Evolutionary conservation across 2,113 vertebrate species (phyloP).

Genomic region (Elaphurus davidianus): DNA sequence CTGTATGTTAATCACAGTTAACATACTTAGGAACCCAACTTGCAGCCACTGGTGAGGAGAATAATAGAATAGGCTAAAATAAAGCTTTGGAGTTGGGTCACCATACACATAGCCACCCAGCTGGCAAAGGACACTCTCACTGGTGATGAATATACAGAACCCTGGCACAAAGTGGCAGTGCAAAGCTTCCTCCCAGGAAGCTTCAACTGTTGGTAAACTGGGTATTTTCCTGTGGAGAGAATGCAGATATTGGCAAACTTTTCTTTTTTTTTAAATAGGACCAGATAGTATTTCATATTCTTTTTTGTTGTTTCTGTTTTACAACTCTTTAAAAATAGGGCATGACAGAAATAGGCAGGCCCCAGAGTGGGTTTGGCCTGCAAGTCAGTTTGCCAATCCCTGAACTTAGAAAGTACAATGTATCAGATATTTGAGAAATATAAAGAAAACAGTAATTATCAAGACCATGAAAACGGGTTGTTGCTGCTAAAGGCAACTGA

Average conservation of each 20-base stretch:
- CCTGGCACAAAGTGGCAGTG: background rate
- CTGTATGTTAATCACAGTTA: background rate
- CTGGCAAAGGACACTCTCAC: background rate
- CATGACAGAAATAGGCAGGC: background rate
- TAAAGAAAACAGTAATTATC: background rate
- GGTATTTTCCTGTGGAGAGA: background rate
- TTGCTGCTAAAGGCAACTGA: background rate
- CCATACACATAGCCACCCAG: background rate
- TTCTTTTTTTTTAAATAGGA: background rate
- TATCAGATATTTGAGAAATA: background rate
- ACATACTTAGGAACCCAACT: background rate
- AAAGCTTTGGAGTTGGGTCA: background rate
- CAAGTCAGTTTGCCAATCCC: background rate
- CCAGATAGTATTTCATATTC: background rate
- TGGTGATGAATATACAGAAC: background rate
- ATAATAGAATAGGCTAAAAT: background rate
- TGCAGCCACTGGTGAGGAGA: background rate
- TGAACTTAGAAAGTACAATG: background rate
- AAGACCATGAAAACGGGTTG: background rate
- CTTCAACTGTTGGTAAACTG: background rate
- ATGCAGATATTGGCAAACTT: background rate
- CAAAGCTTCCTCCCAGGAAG: background rate
- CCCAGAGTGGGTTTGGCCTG: background rate
- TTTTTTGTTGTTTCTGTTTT: background rate
- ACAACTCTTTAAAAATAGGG: background rate